Percentiles rank a stretch among this genome's conserved stretches.
Evolutionary conservation across 1,140 invertebrate genomes (phyloP).

Genomic region (Akabosia matsudoensis): DNA sequence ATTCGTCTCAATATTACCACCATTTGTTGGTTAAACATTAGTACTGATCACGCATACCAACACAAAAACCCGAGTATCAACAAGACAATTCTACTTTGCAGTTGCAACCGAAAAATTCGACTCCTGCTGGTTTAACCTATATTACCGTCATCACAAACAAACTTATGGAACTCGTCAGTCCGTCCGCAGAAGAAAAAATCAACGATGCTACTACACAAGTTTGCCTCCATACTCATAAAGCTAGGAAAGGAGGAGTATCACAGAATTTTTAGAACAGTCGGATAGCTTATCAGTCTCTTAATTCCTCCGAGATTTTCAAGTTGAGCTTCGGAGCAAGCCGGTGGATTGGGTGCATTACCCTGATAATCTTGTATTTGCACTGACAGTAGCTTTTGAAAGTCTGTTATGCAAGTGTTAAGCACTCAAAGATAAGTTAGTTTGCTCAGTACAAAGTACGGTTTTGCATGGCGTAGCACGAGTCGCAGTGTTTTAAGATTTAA

Average conservation of each 20-base stretch:
- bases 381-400: too few relatives aligned
- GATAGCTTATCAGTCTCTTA: neutral
- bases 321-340: constrained; percentile 1
- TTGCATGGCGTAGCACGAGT: too few relatives aligned
- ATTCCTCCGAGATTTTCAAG: neutral
- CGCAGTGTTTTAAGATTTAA: too few relatives aligned
- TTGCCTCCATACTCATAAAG: too few relatives aligned
- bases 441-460: too few relatives aligned
- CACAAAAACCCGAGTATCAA: neutral
- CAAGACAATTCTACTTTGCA: neutral
- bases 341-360: constrained; percentile 7
- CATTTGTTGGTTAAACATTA: neutral
- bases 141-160: neutral
- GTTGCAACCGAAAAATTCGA: neutral
- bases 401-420: too few relatives aligned
- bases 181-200: neutral
- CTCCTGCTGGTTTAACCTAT: neutral
- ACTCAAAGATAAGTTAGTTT: too few relatives aligned
- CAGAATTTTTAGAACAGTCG: too few relatives aligned
- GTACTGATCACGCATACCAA: neutral
- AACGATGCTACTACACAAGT: too few relatives aligned
- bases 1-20: neutral
- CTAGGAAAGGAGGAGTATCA: too few relatives aligned
- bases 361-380: too few relatives aligned
- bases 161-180: constrained; percentile 1